A percentile compares a stretch with the other conserved stretches of the same genome.
These are phyloP conservation scores for Chlamydotis undulata DNA, from an alignment of 2,113 vertebrate genomes.

Conservation along the genomic window DNA sequence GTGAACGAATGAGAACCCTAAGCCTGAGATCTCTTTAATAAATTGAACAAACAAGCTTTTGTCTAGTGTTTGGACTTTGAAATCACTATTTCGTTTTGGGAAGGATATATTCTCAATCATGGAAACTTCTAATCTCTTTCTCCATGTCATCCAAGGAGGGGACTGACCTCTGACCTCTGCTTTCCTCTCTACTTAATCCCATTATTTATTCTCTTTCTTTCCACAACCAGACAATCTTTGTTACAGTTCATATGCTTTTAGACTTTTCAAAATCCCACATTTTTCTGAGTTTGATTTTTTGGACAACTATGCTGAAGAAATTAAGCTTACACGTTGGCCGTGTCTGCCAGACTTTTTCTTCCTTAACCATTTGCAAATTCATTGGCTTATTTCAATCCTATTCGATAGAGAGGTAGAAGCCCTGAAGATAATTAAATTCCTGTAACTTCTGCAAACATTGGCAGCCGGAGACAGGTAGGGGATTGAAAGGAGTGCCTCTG, in stretches of 20 bases:
- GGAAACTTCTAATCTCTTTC: neutral
- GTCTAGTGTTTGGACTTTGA: constrained; percentile 1
- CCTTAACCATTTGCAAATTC: neutral
- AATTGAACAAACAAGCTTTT: constrained; percentile 7
- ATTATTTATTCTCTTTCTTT: constrained; percentile 34
- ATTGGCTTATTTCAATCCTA: neutral
- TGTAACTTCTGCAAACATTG: neutral
- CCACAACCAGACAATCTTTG: constrained; percentile 23
- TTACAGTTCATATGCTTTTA: neutral
- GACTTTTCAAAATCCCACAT: neutral
- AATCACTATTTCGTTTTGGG: neutral
- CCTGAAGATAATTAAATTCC: constrained; percentile 7
- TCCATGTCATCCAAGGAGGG: neutral
- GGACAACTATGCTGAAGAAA: neutral
- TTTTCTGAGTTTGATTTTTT: constrained; percentile 2
- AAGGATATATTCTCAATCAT: neutral
- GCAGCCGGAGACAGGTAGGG: neutral
- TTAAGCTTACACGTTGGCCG: neutral
- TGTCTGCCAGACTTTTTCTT: neutral
- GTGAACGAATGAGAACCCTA: neutral
- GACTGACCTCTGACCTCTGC: constrained; percentile 29
- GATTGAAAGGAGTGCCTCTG: neutral
- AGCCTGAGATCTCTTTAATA: neutral
- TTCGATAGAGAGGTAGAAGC: neutral
- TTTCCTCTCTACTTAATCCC: constrained; percentile 52